Percentiles rank a stretch among this genome's conserved stretches.
phyloP scores from a whole-genome alignment of 2,113 vertebrate genomes.

The Ictalurus furcatus region DNA sequence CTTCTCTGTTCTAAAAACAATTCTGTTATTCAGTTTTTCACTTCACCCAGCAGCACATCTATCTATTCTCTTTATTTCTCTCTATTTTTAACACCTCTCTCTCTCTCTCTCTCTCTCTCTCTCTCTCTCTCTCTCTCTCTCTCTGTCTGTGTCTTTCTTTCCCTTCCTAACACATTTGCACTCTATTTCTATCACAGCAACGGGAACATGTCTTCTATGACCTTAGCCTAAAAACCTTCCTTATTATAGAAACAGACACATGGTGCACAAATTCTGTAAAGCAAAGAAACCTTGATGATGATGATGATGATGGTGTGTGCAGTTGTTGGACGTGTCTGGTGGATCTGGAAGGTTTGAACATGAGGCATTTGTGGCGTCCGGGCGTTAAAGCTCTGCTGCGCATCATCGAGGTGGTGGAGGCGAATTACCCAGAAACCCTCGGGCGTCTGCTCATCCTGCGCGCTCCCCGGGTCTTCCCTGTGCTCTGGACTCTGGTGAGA shows the following conservation, averaged over 20 bases:
- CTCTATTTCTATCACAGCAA: neutral
- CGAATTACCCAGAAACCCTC: constrained; percentile 86
- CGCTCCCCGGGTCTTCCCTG: constrained; percentile 84
- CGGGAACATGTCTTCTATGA: neutral
- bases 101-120: neutral
- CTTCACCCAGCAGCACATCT: neutral
- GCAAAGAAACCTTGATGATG: neutral
- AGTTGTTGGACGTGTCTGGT: constrained; percentile 88
- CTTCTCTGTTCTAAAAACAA: neutral
- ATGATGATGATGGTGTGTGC: constrained; percentile 14
- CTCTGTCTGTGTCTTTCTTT: too few species aligned
- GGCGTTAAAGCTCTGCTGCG: constrained; percentile 84
- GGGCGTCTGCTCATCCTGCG: constrained; percentile 84
- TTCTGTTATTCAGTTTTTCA: neutral
- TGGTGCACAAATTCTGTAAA: neutral
- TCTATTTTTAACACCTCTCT: neutral
- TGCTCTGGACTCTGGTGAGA: constrained; percentile 85
- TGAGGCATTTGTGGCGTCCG: constrained; percentile 86
- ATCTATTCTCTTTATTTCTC: neutral
- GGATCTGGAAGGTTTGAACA: constrained; percentile 86
- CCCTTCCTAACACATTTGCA: neutral
- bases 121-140: constrained; percentile 6
- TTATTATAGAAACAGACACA: neutral
- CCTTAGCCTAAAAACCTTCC: neutral
- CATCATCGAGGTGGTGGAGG: constrained; percentile 88